A percentile compares a stretch with the other conserved stretches of the same genome.
phyloP scores from a whole-genome alignment of 2,797 vertebrate genomes.

The Eurystomus glaucurus region DNA sequence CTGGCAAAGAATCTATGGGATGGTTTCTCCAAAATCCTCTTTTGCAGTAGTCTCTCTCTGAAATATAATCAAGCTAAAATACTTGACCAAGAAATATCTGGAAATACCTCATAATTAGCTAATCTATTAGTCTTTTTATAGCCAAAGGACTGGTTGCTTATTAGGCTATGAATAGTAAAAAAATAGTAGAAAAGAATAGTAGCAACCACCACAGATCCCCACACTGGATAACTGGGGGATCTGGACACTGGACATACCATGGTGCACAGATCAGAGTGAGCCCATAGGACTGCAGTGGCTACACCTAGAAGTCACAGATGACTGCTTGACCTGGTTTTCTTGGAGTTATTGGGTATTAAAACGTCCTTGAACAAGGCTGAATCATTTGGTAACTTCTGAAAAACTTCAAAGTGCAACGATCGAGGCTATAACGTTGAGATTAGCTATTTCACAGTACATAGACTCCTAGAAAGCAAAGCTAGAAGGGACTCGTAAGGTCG shows the following conservation, averaged over 20 bases:
- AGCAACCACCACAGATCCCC: too few relatives aligned
- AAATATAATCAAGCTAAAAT: not conserved
- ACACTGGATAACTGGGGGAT: not conserved
- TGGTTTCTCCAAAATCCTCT: not conserved
- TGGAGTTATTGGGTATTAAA: not conserved
- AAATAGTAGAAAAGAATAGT: too few relatives aligned
- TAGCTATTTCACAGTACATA: not conserved
- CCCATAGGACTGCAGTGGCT: not conserved
- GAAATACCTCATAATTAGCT: not conserved
- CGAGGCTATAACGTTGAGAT: not conserved
- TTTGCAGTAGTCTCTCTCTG: not conserved
- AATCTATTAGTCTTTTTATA: not conserved
- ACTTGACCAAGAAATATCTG: not conserved
- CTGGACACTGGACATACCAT: fast-evolving
- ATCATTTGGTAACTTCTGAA: not conserved
- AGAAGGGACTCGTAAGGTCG: not conserved
- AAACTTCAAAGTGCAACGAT: not conserved
- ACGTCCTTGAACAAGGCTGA: not conserved
- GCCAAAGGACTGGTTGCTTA: not conserved
- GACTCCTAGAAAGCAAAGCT: not conserved
- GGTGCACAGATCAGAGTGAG: not conserved
- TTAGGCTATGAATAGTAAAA: not conserved
- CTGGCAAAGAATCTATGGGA: not conserved
- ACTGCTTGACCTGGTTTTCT: not conserved
- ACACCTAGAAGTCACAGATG: not conserved